Base-by-base conservation (phyloP, 2,888 invertebrate genomes). In the Brenthis ino region DNA sequence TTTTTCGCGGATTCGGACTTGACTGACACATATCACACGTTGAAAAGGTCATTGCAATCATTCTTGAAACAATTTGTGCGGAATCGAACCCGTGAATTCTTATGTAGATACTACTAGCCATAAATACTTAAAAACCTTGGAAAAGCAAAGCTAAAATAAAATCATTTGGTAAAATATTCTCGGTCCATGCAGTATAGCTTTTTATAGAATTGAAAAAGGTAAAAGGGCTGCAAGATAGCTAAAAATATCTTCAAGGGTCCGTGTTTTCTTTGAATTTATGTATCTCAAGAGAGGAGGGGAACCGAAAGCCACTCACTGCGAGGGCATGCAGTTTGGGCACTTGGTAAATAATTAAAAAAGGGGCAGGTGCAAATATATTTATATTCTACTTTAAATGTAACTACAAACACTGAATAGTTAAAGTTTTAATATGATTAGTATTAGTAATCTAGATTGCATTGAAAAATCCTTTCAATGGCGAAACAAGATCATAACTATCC, bases 231-330 rank as follows among this genome's bases (percentile, higher is more conserved):
- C 55, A 64, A 60, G 67, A 64, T 67, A 69, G 65, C 53, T 64
- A 72, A 68, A 66, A 68, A 72, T 67, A 70, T 70, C 64, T 67
- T 58, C 60, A 58, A 67, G 66, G 56, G 67, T 60, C 54, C 57
- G 63, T 64, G 57, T 68, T 65, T 71, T 66, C 65, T 60, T 66
- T 57, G 58, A 64, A 69, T 73, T 71, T 73, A 69, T 68, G 65
- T 65, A 66, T 67, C 71, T 73, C 71, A 61, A 65, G 71, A 67
- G 72, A 65, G 55, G 53, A 66, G 60, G 73, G 63, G 58, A 63
- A 50, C 48, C 54, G 51, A 57, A 57, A 58, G 67, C 57, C 57
- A 58, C 55, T 57, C 51, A 55, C 56, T 56, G 51, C 20, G 51
- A 66, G 54, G 57, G 66, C 50, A 48, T 71, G 72, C 71, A 73